These are phyloP conservation scores for Cygnus buccinator DNA, from an alignment of 2,113 vertebrate genomes.

Conservation along the genomic window DNA sequence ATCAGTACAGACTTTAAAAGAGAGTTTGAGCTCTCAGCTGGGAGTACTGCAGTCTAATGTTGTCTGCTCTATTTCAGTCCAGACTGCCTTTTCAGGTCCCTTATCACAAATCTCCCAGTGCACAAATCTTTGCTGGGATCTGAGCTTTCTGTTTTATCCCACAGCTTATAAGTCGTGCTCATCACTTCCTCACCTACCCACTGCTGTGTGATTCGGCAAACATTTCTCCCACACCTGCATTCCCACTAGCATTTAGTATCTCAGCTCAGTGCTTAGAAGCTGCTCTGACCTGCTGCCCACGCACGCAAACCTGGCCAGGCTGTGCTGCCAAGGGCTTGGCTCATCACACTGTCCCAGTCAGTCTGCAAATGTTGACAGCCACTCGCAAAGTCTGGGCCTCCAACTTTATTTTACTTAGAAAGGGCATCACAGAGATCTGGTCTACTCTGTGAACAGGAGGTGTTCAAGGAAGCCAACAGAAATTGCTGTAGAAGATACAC, in stretches of 20 bases:
- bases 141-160: neutral
- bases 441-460: neutral
- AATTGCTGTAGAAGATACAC: neutral
- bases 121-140: neutral
- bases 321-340: neutral
- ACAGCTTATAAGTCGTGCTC: neutral
- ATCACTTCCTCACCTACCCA: neutral
- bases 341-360: rapidly evolving
- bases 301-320: neutral
- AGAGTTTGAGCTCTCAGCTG: neutral
- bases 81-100: neutral
- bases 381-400: neutral
- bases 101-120: neutral
- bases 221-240: neutral
- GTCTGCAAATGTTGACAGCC: neutral
- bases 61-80: neutral
- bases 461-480: neutral
- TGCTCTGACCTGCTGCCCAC: neutral
- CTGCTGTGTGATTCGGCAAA: neutral
- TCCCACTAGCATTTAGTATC: neutral
- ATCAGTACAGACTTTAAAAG: neutral
- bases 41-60: neutral
- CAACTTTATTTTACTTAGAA: neutral
- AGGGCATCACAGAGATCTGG: rapidly evolving
- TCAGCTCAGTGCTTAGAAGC: neutral